Percentiles rank a stretch among this genome's conserved stretches.
Evolutionary conservation across 1,140 invertebrate species (phyloP).

Genomic region (Gryon sp.): DNA sequence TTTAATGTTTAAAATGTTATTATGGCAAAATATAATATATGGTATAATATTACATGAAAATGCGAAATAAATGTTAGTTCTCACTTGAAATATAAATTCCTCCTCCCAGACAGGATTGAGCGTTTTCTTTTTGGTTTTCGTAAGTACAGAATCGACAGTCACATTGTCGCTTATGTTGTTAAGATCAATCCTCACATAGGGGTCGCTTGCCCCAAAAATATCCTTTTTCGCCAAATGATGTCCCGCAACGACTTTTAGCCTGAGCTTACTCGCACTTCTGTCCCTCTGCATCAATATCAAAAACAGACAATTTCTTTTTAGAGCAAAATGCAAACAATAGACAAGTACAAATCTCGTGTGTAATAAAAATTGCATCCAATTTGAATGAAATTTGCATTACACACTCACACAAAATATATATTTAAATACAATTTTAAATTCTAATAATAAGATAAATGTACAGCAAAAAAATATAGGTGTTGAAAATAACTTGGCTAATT

Average conservation of each 20-base stretch:
- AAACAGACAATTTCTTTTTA: conserved; percentile 56
- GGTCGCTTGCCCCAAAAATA: conserved; percentile 99
- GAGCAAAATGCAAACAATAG: too few relatives aligned
- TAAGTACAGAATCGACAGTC: conserved; percentile 94
- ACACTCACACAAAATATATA: too few relatives aligned
- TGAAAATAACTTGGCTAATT: too few relatives aligned
- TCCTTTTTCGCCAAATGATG: conserved; percentile 97
- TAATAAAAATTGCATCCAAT: too few relatives aligned
- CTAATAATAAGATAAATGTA: too few relatives aligned
- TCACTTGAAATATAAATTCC: conserved; percentile 96
- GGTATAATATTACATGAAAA: conserved; percentile 29
- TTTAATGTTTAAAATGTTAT: too few relatives aligned
- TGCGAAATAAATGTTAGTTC: conserved; percentile 55
- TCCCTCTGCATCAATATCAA: conserved; percentile 82
- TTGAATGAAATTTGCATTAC: too few relatives aligned
- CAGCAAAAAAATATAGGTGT: too few relatives aligned
- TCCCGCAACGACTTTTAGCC: conserved; percentile 91
- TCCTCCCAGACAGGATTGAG: conserved; percentile 98
- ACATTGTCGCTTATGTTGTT: conserved; percentile 90
- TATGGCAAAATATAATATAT: too few relatives aligned
- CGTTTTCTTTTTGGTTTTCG: conserved; percentile 98
- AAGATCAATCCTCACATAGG: conserved; percentile 96
- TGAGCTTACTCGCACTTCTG: conserved; percentile 86
- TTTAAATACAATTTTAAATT: too few relatives aligned
- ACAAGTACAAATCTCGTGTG: too few relatives aligned